Conservation (phyloP, 2,888 invertebrate species). For the Linnaemya tessellans region DNA sequence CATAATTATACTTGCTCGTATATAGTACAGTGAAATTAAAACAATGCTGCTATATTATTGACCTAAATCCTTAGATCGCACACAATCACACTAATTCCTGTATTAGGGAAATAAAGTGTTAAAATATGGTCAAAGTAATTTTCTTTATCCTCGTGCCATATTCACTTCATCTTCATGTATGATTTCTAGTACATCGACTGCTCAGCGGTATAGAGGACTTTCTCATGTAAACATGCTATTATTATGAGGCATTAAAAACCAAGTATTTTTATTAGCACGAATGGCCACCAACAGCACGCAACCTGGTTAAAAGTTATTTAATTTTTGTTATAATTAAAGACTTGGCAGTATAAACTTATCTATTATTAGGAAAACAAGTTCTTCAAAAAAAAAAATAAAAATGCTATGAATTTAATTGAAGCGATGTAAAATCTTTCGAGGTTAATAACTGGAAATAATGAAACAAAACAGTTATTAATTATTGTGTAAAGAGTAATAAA, state of each 20-base stretch:
- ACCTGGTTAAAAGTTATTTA: slow-evolving; percentile 21
- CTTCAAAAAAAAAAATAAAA: not conserved
- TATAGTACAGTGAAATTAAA: slow-evolving; percentile 24
- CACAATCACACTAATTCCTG: not conserved
- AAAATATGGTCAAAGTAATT: slow-evolving; percentile 37
- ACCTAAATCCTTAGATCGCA: slow-evolving; percentile 56
- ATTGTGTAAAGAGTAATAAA: not conserved
- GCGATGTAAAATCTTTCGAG: slow-evolving; percentile 13
- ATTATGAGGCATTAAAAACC: slow-evolving; percentile 18
- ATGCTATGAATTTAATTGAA: slow-evolving; percentile 3
- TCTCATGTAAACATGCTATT: slow-evolving; percentile 15
- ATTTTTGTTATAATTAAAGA: slow-evolving; percentile 22
- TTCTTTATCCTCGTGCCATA: slow-evolving; percentile 10
- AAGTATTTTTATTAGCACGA: slow-evolving; percentile 33
- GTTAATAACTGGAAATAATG: not conserved
- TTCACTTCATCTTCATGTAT: slow-evolving; percentile 5
- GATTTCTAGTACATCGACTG: slow-evolving; percentile 21
- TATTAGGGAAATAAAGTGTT: slow-evolving; percentile 18
- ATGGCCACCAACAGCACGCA: slow-evolving; percentile 45
- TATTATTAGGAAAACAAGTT: not conserved
- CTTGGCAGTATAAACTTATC: not conserved
- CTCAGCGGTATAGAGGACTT: slow-evolving; percentile 2
- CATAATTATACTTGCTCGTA: no score
- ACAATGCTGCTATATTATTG: slow-evolving; percentile 43
- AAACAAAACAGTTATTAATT: not conserved